Base-by-base conservation (phyloP, 2,888 invertebrate genomes). In the Lymantria monacha region DNA sequence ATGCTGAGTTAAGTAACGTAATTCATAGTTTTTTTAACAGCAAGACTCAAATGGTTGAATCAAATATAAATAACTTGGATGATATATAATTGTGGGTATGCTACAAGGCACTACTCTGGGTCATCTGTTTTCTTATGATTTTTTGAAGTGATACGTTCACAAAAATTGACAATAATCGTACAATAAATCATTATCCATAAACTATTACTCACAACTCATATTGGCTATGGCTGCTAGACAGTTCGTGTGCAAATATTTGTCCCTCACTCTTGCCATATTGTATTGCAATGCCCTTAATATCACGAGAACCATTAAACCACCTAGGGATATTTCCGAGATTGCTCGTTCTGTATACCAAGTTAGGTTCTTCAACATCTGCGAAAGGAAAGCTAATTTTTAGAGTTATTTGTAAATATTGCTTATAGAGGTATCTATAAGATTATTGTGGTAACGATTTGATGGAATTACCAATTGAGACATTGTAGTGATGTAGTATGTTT, bases 201-300 rank as follows among this genome's bases (percentile, higher is more conserved):
- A 33, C 5, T 10, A 8, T 33, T 14, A 41, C 87, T 95, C 88
- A 73, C 95, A 95, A 37, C 99, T 99, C 99, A 99, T 99, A 74
- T 99, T 99, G 12, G 99, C 99, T 66, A 99, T 92, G 7, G 99
- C 99, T 1, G 99, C 99, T 59, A 99, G 92, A 79, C 99, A 99
- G 87, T 99, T 99, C 3, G 99, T 99, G 82, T 99, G 99, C 13
- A 99, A 92, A 83, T 99, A 99, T 84, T 98, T 98, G 81, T 99
- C 99, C 63, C 98, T 93, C 92, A 98, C 98, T 77, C 98, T 95
- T 56, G 98, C 93, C 95, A 99, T 98, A 79, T 99, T 99, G 90
- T 97, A 98, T 79, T 99, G 99, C 69, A 99, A 95, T 7, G 99
- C 99, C 55, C 99, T 92, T 30, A 98, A 96, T n/a, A 99, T 96